Conservation (phyloP, 2,888 invertebrate genomes). For the Eristalinus aeneus region DNA sequence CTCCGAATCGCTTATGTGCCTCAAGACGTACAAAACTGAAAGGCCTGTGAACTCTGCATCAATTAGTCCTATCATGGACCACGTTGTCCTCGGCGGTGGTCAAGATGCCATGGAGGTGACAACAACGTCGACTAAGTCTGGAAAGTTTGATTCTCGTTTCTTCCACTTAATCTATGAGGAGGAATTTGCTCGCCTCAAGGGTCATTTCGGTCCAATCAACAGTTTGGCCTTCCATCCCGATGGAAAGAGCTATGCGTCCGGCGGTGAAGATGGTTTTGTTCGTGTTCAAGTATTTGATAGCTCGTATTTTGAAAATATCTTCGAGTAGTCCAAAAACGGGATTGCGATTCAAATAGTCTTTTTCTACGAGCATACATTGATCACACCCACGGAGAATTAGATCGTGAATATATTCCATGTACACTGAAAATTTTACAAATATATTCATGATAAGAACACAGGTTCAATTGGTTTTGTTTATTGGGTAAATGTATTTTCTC, state of each 20-base stretch:
- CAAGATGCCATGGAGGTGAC: conserved; percentile 99
- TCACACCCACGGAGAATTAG: conserved; percentile 23
- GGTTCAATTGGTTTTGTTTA: conserved; percentile 11
- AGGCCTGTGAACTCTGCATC: conserved; percentile 99
- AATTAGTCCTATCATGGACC: conserved; percentile 96
- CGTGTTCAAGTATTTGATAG: conserved; percentile 97
- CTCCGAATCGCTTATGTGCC: conserved; percentile 89
- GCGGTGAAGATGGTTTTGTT: conserved; percentile 99
- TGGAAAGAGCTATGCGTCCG: conserved; percentile 97
- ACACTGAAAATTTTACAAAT: conserved; percentile 30
- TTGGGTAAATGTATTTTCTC: conserved; percentile 4
- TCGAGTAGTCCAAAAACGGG: conserved; percentile 85
- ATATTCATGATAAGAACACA: conserved; percentile 44
- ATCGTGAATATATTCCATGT: conserved; percentile 43
- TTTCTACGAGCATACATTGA: conserved; percentile 14
- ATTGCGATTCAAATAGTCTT: conserved; percentile 6
- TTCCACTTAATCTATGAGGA: conserved; percentile 98
- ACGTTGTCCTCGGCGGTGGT: conserved; percentile 98
- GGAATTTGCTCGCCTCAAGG: conserved; percentile 98
- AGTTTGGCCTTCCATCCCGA: conserved; percentile 98
- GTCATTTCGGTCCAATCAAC: conserved; percentile 99
- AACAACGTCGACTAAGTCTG: conserved; percentile 94
- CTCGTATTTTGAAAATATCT: conserved; percentile 97
- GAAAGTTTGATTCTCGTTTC: conserved; percentile 97
- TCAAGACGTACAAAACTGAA: conserved; percentile 98